Evolutionary conservation across 2,888 invertebrate species (phyloP), one percentile per base, ranked within the genome.

Genomic region (Erebia ligea): DNA sequence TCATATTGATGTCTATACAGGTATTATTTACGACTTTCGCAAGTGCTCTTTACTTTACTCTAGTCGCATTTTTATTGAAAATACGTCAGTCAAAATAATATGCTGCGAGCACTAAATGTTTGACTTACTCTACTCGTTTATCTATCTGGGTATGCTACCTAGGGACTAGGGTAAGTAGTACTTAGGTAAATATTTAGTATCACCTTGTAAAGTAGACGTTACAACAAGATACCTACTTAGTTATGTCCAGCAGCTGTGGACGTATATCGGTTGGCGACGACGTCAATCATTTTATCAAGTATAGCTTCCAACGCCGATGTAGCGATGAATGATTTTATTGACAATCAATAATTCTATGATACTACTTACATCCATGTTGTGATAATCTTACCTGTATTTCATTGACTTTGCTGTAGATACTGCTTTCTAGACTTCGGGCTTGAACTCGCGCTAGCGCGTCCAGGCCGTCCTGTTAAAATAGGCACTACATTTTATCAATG

Each of bases 381-480:
- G 10, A 6, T 56, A 52, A 42, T 77, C 84, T 81, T 83, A 93
- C 94, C 86, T 94, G 94, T 71, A 98, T 95, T 91, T 99, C 98
- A 88, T 98, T 98, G 79, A 97, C 98, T 94, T 99, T 99, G 88
- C 97, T 98, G 92, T 96, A 98, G 72, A 98, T 94, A 83, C 96
- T 96, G 76, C 96, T 96, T 86, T 98, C 98, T 76, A 97, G 93
- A 74, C 95, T 95, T 69, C 96, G 93, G 77, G 93, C 93, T 84
- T 99, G 98, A 84, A 98, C 95, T 78, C 98, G 95, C 76, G 95
- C 94, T 76, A 98, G 93, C 0, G 97, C 95, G 82, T 98, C 98
- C 78, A 98, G 94, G 66, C 97, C 95, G 78, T 99, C 98, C 94
- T 98, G 95, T 58, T 75, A 86, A 84, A 77, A 72, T 17, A 76